Evolutionary conservation across 2,888 invertebrate species (phyloP), one percentile per base, ranked within the genome.

Genomic region (Gastrophysa polygoni): DNA sequence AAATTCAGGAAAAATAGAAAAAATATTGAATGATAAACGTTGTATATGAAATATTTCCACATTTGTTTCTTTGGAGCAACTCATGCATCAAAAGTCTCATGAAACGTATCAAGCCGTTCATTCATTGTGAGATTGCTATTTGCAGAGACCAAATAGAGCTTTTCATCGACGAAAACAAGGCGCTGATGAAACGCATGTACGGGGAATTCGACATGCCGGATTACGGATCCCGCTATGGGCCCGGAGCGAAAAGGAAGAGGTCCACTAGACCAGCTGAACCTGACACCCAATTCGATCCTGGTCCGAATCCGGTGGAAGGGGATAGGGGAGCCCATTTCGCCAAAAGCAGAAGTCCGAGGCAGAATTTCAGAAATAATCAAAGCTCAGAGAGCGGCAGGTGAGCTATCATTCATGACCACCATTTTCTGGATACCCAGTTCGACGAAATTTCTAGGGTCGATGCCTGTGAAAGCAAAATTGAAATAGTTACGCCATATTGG

Each of bases 111-210:
- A 24, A n/a, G n/a, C n/a, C n/a, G n/a, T n/a, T n/a, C n/a, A n/a
- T n/a, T n/a, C n/a, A n/a, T n/a, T n/a, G n/a, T n/a, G n/a, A n/a
- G n/a, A n/a, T n/a, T n/a, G n/a, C n/a, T 34, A 43, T 59, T 85
- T 86, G 54, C 84, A 96, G 95, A 82, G 93, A 94, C 69, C 89
- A 91, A 79, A 96, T 96, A 81, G 95, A 95, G 80, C 85, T 87
- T 67, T 96, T 95, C 83, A 96, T 96, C 76, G 95, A 96, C 77
- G 95, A 96, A 80, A 96, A 96, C 81, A 96, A 96, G 81, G 95
- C 95, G 58, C 80, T 96, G 70, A 95, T 95, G 87, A 91, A 93
- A 77, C 86, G 95, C 63, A 96, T 96, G 96, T 95, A 95, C 78
- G 96, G 96, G 0, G 93, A 95, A 72, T 95, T 95, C 77, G 87